Conservation (phyloP, 2,113 vertebrate species). For the Oreochromis aureus region DNA sequence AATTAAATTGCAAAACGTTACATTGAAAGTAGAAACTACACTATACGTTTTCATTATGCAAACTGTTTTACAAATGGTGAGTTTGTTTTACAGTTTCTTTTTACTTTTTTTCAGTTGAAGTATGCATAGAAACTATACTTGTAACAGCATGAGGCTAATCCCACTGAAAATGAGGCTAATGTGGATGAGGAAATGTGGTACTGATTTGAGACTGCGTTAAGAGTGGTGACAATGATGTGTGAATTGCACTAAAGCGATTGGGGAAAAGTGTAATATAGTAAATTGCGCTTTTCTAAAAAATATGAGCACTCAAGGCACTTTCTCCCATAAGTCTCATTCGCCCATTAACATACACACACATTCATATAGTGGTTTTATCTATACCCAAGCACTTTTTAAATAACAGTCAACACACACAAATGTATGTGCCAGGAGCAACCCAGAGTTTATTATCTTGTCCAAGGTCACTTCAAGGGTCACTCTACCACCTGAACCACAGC, state of each 20-base stretch:
- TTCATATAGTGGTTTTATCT: neutral
- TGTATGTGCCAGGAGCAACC: neutral
- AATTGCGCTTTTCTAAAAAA: neutral
- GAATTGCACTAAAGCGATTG: neutral
- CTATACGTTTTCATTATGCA: accelerated
- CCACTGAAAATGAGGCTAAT: neutral
- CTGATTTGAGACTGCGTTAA: neutral
- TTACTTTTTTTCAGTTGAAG: too few relatives aligned
- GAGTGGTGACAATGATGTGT: neutral
- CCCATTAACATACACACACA: neutral
- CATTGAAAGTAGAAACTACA: neutral
- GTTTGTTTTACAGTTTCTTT: neutral
- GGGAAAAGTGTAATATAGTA: neutral
- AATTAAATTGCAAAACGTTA: neutral
- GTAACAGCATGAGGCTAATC: too few relatives aligned
- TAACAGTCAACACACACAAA: neutral
- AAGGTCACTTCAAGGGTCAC: neutral
- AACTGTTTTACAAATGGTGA: neutral
- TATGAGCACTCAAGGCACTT: neutral
- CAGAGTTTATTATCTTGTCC: neutral
- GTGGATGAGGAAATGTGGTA: neutral
- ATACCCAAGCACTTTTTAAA: neutral
- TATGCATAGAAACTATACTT: too few relatives aligned
- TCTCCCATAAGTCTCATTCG: neutral
- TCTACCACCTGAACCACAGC: neutral